Evolutionary conservation across 1,140 invertebrate species (phyloP).

Genomic region (Meloidogyne hapla): DNA sequence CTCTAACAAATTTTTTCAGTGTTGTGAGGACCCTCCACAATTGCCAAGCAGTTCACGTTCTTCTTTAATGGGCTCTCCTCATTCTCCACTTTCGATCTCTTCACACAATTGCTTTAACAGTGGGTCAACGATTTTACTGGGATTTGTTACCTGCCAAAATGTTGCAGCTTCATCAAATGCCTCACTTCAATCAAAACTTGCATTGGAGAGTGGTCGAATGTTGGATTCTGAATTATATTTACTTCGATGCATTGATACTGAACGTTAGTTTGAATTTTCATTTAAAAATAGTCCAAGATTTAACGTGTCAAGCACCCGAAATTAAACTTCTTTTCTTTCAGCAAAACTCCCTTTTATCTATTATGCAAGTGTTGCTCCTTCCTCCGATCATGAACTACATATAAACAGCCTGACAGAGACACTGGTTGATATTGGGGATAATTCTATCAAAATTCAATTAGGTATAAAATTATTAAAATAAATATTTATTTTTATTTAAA

Average conservation of each 20-base stretch:
- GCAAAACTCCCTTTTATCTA: conserved; percentile 58
- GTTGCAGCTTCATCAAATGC: background rate
- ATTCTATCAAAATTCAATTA: conserved; percentile 20
- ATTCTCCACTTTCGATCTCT: background rate
- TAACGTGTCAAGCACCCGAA: no score
- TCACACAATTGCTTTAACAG: background rate
- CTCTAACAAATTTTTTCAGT: background rate
- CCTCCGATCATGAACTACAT: background rate
- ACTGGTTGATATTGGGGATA: background rate
- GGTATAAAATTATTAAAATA: conserved; percentile 9
- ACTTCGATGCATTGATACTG: conserved; percentile 54
- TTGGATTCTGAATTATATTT: conserved; percentile 48
- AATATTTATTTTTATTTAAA: conserved; percentile 25
- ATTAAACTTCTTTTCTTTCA: no score
- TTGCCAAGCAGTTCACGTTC: background rate
- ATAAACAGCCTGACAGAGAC: conserved; percentile 3
- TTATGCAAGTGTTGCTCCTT: conserved; percentile 38
- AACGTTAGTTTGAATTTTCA: conserved; percentile 43
- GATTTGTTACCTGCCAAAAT: background rate
- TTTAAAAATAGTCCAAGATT: no score
- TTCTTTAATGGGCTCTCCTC: background rate
- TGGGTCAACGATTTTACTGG: conserved; percentile 3
- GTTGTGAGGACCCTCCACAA: background rate
- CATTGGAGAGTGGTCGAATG: background rate
- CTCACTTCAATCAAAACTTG: background rate